A percentile compares a stretch with the other conserved stretches of the same genome.
These are phyloP conservation scores for Notothenia coriiceps DNA, from an alignment of 2,113 vertebrate species.

Conservation along the genomic window DNA sequence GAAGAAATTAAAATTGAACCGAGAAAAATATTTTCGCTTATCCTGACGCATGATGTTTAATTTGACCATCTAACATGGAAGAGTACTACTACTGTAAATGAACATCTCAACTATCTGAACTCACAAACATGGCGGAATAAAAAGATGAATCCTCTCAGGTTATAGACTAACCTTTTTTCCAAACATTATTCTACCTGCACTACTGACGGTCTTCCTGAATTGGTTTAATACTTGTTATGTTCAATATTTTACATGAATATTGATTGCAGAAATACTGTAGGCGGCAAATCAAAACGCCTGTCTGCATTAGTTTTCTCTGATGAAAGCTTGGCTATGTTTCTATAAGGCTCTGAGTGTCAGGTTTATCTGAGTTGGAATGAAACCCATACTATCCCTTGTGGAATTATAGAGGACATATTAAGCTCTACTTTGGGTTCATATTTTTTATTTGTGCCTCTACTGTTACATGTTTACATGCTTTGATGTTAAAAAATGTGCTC, in stretches of 20 bases:
- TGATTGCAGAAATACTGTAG: constrained; percentile 29
- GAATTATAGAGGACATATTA: too few relatives aligned
- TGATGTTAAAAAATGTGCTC: too few relatives aligned
- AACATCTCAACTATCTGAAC: constrained; percentile 8
- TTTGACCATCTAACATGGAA: constrained; percentile 11
- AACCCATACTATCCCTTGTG: not conserved
- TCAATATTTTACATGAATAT: constrained; percentile 42
- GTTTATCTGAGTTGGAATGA: constrained; percentile 13
- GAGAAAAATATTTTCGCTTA: constrained; percentile 28
- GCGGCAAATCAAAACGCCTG: constrained; percentile 25
- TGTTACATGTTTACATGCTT: too few relatives aligned
- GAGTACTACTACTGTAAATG: not conserved
- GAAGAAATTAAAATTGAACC: constrained; percentile 33
- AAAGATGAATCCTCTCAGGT: not conserved
- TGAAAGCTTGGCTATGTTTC: constrained; percentile 9
- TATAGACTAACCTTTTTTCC: constrained; percentile 2
- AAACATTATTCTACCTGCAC: not conserved
- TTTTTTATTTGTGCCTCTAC: too few relatives aligned
- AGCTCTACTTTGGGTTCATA: too few relatives aligned
- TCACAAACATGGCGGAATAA: not conserved
- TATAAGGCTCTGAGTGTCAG: not conserved
- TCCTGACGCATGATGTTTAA: constrained; percentile 31
- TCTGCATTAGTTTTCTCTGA: not conserved
- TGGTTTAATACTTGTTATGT: constrained; percentile 26
- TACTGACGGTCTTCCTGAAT: not conserved